Evolutionary conservation across 2,888 invertebrate genomes (phyloP).

Genomic region (Rapana venosa): DNA sequence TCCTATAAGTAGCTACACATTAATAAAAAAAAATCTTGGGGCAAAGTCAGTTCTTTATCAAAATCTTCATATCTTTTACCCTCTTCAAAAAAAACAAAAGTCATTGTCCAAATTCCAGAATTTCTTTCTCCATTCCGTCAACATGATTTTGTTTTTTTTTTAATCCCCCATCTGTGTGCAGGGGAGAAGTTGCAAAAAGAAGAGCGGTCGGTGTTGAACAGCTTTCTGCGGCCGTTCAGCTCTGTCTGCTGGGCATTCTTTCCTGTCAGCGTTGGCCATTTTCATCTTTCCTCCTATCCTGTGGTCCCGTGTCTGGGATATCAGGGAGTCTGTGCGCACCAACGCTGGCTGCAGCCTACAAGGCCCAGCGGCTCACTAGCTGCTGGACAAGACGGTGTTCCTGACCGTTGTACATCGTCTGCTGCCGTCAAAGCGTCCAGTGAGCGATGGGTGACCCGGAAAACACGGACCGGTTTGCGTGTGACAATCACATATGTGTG

Average conservation of each 20-base stretch:
- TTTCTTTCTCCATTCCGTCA: too few relatives aligned
- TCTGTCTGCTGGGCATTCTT: neutral
- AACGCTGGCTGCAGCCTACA: neutral
- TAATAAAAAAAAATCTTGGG: too few relatives aligned
- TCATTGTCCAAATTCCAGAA: too few relatives aligned
- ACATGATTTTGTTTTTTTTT: too few relatives aligned
- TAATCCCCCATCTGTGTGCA: neutral
- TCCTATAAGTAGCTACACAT: too few relatives aligned
- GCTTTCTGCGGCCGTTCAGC: neutral
- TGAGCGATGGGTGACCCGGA: neutral
- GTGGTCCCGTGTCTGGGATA: neutral
- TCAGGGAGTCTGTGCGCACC: neutral
- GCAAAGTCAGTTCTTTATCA: too few relatives aligned
- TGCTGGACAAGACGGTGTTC: neutral
- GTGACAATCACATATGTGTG: neutral
- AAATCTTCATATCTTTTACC: too few relatives aligned
- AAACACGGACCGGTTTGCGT: neutral
- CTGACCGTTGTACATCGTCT: neutral
- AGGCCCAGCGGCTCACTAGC: neutral
- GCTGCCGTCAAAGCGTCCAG: neutral
- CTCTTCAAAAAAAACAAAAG: too few relatives aligned
- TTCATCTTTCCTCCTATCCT: neutral
- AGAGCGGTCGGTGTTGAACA: neutral
- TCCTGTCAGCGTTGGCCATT: neutral
- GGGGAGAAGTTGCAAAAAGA: neutral